Base-by-base conservation (phyloP, 2,888 invertebrate species). In the Apotomis turbidana region DNA sequence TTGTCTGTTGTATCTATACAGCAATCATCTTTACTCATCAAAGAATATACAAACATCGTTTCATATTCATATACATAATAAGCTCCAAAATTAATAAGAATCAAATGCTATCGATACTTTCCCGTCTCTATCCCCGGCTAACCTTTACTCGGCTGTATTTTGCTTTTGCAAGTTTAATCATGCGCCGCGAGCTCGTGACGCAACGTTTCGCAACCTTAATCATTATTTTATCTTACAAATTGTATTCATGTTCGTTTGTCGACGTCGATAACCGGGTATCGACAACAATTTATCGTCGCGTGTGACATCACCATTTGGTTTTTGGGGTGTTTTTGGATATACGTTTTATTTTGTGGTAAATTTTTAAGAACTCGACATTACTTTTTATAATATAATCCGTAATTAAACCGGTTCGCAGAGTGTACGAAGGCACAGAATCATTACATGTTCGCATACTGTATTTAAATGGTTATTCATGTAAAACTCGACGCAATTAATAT, bases 91-190 rank as follows among this genome's bases (percentile, higher is more conserved):
- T 27, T 1, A 27, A 27, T 27, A 27, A 27, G 27, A n/a, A 36
- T 36, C 10, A 10, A 49, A 70, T 71, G 74, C 52, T 74, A 81
- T 85, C 83, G 83, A 84, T 73, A 79, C 73, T n/a, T 59, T 70
- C 59, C 55, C 79, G 64, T 75, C 81, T 78, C 81, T 81, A 80
- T 75, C 76, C 71, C 81, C 82, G 83, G 81, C 88, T 93, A 92
- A 93, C 92, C 93, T 93, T 93, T 92, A 90, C 90, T 90, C 83
- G 87, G 78, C 85, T 88, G 90, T 90, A 87, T 88, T 91, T 90
- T 88, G 92, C 92, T 92, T 90, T 92, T 92, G 93, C 92, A 92
- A 93, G 93, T 91, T 91, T 92, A 92, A 93, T 91, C 91, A 92
- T 91, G 91, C 89, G 88, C 83, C 84, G 86, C 81, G 85, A 87